Conservation (phyloP, 37 sponge, comb jelly and placozoan species). For the Haliclona indistincta region DNA sequence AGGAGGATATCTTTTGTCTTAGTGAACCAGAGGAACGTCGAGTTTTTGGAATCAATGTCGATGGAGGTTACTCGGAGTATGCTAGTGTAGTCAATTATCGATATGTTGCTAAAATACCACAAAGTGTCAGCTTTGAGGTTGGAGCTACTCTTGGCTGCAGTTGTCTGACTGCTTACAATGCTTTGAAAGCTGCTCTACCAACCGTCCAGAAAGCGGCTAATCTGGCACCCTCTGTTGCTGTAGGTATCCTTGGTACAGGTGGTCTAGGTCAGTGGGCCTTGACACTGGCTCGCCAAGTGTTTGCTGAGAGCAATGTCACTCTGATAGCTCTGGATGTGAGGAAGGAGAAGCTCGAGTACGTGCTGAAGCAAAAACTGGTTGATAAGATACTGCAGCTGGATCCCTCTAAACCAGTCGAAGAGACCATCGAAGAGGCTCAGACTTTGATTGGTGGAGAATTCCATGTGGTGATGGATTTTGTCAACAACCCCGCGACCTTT, state of each 20-base stretch:
- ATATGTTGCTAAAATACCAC: constrained; percentile 19
- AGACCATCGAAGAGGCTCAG: too few species aligned
- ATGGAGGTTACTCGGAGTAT: constrained; percentile 58
- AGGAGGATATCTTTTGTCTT: constrained; percentile 10
- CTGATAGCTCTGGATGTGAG: too few species aligned
- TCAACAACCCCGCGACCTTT: constrained; percentile 43
- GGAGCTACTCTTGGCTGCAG: constrained; percentile 37
- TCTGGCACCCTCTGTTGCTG: too few species aligned
- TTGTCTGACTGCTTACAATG: constrained; percentile 40
- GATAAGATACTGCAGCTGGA: too few species aligned
- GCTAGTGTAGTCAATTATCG: constrained; percentile 20
- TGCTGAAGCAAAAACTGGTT: too few species aligned
- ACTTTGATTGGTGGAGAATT: too few species aligned
- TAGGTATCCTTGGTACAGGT: too few species aligned
- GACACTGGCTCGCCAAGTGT: too few species aligned
- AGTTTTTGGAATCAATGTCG: constrained; percentile 22
- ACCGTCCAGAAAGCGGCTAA: background rate
- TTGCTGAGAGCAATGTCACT: too few species aligned
- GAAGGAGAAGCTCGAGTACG: too few species aligned
- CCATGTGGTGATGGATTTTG: constrained; percentile 42
- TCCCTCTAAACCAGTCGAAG: too few species aligned
- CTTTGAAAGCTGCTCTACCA: constrained; percentile 11
- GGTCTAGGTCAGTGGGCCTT: too few species aligned
- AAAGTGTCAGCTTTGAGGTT: background rate
- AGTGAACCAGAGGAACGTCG: background rate